Evolutionary conservation across 2,113 vertebrate species (phyloP), one percentile per base, ranked within the genome.

Genomic region (Nerophis ophidion): DNA sequence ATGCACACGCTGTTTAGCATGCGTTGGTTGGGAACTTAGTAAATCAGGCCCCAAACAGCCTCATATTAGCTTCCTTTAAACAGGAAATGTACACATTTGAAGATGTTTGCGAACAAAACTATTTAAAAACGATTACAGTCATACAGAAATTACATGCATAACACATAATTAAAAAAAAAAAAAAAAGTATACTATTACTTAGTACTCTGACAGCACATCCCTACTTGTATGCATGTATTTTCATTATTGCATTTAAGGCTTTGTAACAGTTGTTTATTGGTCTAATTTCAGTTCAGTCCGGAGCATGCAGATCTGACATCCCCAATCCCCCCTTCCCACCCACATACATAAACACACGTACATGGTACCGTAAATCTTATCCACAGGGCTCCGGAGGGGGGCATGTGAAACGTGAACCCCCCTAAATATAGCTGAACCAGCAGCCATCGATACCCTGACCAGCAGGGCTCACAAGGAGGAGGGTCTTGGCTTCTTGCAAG

Each of bases 351-450:
- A 44, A 58, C 65, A 65, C 54, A 36, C 53, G 57, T 48, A 58
- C 58, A 63, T 70, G 12, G 56, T 70, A 76, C 75, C 83, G 80
- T 90, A 86, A 84, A 87, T 90, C 86, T 88, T 64, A 77, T 71
- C 86, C 78, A 72, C 71, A 47, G 68, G 79, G 84, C 84, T 86
- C 81, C 77, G 75, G 62, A 80, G 59, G 75, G 75, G 84, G 79
- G 77, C 76, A 84, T 87, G 80, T 75, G 84, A 85, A 89, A 90
- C 89, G 87, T 82, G 86, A 84, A 85, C 81, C 69, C 58, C 45
- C 66, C 84, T 89, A 90, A 87, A 90, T 87, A 86, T 90, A 90
- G 87, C 70, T 69, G 71, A 75, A 81, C 76, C 72, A 80, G 79
- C 75, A 76, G 86, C 67, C 81, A 90, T 80, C 57, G 84, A 88